Percentiles rank a stretch among this genome's conserved stretches.
Evolutionary conservation across 2,888 invertebrate genomes (phyloP).

Genomic region (Eupithecia abbreviata): DNA sequence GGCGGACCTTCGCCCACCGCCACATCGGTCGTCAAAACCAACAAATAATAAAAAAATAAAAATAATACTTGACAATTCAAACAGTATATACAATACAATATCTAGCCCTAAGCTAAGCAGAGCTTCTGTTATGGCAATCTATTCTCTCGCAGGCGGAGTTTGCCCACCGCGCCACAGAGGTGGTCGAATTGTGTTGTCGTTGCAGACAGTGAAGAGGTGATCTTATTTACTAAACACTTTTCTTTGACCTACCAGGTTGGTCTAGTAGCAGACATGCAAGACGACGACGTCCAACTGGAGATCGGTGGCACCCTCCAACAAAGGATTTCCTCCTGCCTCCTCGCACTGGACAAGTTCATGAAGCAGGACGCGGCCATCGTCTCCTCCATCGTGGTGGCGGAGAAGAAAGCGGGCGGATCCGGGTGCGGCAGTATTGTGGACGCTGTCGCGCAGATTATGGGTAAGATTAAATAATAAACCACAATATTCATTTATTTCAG

Average conservation of each 20-base stretch:
- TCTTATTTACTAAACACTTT: neutral
- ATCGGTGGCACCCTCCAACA: slow-evolving; percentile 94
- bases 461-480: too few relatives aligned
- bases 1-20: too few relatives aligned
- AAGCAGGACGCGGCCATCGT: slow-evolving; percentile 88
- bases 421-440: slow-evolving; percentile 88
- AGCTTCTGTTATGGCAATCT: too few relatives aligned
- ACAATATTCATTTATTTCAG: too few relatives aligned
- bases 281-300: slow-evolving; percentile 87
- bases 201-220: neutral
- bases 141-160: too few relatives aligned
- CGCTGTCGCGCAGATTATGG: slow-evolving; percentile 87
- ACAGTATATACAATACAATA: too few relatives aligned
- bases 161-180: too few relatives aligned
- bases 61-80: too few relatives aligned
- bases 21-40: too few relatives aligned
- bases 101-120: too few relatives aligned
- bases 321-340: slow-evolving; percentile 91
- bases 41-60: too few relatives aligned
- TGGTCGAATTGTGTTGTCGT: neutral
- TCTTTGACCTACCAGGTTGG: slow-evolving; percentile 82
- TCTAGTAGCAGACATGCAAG: slow-evolving; percentile 89
- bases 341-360: slow-evolving; percentile 89
- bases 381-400: slow-evolving; percentile 93
- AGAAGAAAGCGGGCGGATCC: slow-evolving; percentile 86